Percentiles rank a stretch among this genome's conserved stretches.
phyloP scores from a whole-genome alignment of 1,140 invertebrate genomes.

The Tetraneura akinire region DNA sequence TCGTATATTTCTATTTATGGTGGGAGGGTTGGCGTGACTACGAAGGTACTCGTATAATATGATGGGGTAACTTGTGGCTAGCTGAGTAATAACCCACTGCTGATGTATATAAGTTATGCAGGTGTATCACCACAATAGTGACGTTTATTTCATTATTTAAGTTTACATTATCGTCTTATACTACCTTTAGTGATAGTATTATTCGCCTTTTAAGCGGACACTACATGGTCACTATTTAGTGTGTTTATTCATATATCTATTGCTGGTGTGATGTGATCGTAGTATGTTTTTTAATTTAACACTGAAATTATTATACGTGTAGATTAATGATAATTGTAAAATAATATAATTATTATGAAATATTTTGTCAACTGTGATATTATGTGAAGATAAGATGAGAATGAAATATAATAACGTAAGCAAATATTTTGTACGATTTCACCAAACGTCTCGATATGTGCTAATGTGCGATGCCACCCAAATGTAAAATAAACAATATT shows the following conservation, averaged over 20 bases:
- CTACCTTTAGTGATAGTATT: not conserved
- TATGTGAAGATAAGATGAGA: too few relatives aligned
- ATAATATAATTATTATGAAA: too few relatives aligned
- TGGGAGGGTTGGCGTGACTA: not conserved
- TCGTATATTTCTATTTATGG: not conserved
- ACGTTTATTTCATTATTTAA: not conserved
- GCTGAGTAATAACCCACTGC: too few relatives aligned
- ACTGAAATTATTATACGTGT: constrained; percentile 4
- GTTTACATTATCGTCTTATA: not conserved
- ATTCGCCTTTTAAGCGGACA: not conserved
- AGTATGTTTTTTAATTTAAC: not conserved
- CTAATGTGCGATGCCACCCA: not conserved
- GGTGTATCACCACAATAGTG: too few relatives aligned
- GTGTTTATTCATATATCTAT: too few relatives aligned
- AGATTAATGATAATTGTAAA: constrained; percentile 18
- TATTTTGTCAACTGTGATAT: too few relatives aligned
- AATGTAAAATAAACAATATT: not conserved
- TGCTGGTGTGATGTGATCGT: not conserved
- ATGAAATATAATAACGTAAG: constrained; percentile 24
- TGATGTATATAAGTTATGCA: too few relatives aligned
- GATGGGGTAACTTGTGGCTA: too few relatives aligned
- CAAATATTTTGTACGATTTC: constrained; percentile 19
- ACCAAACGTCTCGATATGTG: not conserved
- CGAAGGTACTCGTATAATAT: too few relatives aligned
- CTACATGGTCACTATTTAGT: not conserved